phyloP scores from a whole-genome alignment of 2,888 invertebrate species.

The Ceramica pisi region DNA sequence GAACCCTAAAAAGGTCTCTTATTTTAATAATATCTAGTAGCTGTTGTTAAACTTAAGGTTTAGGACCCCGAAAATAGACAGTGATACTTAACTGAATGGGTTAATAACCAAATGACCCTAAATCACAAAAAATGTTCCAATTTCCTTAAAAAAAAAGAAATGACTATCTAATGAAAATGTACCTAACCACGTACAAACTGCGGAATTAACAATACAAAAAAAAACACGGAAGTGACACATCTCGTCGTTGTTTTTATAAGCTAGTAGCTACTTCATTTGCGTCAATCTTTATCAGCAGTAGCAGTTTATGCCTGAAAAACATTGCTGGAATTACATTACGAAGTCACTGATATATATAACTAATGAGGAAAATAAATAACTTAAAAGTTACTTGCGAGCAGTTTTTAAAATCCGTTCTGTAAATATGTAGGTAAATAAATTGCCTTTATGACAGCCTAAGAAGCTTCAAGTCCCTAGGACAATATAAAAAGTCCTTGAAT shows the following conservation, averaged over 20 bases:
- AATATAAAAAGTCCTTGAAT: constrained; percentile 12
- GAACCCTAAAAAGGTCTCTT: neutral
- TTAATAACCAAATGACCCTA: neutral
- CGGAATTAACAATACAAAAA: constrained; percentile 17
- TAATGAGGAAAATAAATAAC: constrained; percentile 45
- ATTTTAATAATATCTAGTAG: neutral
- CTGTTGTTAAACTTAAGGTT: too few species aligned
- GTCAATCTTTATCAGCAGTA: constrained; percentile 49
- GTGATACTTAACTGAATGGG: too few species aligned
- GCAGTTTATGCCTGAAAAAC: constrained; percentile 35
- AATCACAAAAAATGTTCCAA: neutral
- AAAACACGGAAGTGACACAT: constrained; percentile 33
- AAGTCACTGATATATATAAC: constrained; percentile 17
- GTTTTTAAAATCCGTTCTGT: constrained; percentile 18
- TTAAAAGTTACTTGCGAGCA: neutral
- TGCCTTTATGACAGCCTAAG: neutral
- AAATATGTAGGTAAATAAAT: neutral
- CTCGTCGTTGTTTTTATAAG: constrained; percentile 31
- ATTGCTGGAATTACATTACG: constrained; percentile 20
- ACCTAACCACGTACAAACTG: neutral
- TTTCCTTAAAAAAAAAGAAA: neutral
- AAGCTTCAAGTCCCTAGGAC: neutral
- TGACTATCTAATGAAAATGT: neutral
- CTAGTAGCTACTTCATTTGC: constrained; percentile 14
- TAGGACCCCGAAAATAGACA: too few species aligned